Evolutionary conservation across 2,888 invertebrate genomes (phyloP).

Genomic region (Lasioglossum figueresi): DNA sequence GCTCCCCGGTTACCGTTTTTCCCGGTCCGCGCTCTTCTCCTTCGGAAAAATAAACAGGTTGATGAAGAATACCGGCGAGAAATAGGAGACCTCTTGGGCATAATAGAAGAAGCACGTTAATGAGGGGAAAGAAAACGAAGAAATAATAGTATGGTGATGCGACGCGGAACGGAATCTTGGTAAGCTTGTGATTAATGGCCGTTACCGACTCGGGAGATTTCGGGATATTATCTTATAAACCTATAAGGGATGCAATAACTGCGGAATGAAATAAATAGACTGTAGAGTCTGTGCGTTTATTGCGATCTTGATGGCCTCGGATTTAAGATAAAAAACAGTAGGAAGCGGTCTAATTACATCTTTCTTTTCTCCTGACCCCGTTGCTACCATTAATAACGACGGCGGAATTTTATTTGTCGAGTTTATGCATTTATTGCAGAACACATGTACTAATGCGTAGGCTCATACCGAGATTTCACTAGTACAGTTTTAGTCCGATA

Average conservation of each 20-base stretch:
- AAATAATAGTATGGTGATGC: slow-evolving; percentile 1
- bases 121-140: not conserved
- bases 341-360: not conserved
- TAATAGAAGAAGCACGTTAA: not conserved
- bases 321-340: not conserved
- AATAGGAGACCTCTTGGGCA: slow-evolving; percentile 5
- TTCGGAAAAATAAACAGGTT: slow-evolving; percentile 16
- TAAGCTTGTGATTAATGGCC: not conserved
- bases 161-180: not conserved
- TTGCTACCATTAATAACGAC: not conserved
- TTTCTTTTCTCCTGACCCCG: not conserved
- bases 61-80: not conserved
- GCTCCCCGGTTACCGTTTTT: not conserved
- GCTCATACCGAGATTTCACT: too few species aligned
- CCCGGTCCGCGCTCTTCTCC: not conserved
- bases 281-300: not conserved
- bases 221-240: not conserved
- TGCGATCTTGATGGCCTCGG: not conserved
- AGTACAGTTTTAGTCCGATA: too few species aligned
- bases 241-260: not conserved
- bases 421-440: too few species aligned
- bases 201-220: not conserved
- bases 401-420: not conserved
- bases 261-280: not conserved
- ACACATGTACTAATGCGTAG: too few species aligned